Conservation (phyloP, 2,113 vertebrate species). For the Cercocebus atys region DNA sequence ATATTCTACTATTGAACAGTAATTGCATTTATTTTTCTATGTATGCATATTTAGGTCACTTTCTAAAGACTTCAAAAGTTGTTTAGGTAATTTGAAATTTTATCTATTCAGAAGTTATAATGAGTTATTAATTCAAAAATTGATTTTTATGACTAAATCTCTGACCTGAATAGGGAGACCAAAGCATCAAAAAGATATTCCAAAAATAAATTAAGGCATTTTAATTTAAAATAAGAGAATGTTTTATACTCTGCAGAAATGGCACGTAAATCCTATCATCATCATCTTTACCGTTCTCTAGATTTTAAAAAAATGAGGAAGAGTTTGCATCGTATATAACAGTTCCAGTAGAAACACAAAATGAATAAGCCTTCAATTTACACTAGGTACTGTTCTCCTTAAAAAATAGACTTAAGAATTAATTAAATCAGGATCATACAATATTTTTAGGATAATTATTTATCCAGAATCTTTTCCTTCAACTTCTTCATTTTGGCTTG, state of each 20-base stretch:
- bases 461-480: background rate
- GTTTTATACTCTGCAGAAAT: background rate
- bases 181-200: background rate
- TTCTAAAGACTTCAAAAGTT: background rate
- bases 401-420: slow-evolving; percentile 2
- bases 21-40: background rate
- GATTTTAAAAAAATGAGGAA: background rate
- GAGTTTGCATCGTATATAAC: background rate
- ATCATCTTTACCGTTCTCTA: background rate
- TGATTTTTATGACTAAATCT: background rate
- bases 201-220: background rate
- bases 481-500: background rate
- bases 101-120: background rate
- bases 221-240: background rate
- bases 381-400: background rate
- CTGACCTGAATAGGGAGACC: background rate
- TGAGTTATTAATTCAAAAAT: background rate
- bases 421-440: background rate
- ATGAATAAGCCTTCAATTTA: background rate
- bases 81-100: background rate
- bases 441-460: background rate
- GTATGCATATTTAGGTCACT: background rate
- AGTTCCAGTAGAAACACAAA: background rate
- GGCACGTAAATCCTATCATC: background rate
- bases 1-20: background rate